These are phyloP conservation scores for Chrysaora quinquecirrha DNA, from an alignment of 30 jellyfish, hydroid and myxozoan genomes.

Conservation along the genomic window DNA sequence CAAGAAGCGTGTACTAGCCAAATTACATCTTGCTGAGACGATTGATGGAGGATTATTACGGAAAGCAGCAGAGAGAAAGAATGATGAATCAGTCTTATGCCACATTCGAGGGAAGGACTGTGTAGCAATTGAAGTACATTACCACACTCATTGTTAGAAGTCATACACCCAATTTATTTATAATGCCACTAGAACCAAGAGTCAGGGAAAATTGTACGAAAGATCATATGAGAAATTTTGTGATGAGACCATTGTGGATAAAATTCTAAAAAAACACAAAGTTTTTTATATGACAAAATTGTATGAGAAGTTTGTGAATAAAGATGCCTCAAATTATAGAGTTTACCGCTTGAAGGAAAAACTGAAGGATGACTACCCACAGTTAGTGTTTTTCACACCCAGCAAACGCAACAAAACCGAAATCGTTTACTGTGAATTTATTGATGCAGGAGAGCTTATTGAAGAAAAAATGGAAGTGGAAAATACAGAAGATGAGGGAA, in stretches of 20 bases:
- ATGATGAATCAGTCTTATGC: conserved; percentile 29
- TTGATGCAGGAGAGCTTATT: not conserved
- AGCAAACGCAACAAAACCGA: not conserved
- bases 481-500: not conserved
- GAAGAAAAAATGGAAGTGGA: not conserved
- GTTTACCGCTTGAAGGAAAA: not conserved
- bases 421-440: not conserved
- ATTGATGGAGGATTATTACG: conserved; percentile 30
- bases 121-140: conserved; percentile 60
- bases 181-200: conserved; percentile 1
- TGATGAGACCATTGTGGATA: not conserved
- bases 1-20: conserved; percentile 13
- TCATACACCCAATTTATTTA: not conserved
- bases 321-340: not conserved
- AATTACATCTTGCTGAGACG: conserved; percentile 19
- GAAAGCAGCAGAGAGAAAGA: conserved; percentile 50
- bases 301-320: not conserved
- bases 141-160: conserved; percentile 49
- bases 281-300: not conserved
- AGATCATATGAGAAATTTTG: conserved; percentile 1
- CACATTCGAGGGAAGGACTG: conserved; percentile 57
- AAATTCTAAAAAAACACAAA: not conserved
- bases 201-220: not conserved
- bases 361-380: not conserved
- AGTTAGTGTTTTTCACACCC: conserved; percentile 4